Base-by-base conservation (phyloP, 1,140 invertebrate species). In the Ostrea edulis region DNA sequence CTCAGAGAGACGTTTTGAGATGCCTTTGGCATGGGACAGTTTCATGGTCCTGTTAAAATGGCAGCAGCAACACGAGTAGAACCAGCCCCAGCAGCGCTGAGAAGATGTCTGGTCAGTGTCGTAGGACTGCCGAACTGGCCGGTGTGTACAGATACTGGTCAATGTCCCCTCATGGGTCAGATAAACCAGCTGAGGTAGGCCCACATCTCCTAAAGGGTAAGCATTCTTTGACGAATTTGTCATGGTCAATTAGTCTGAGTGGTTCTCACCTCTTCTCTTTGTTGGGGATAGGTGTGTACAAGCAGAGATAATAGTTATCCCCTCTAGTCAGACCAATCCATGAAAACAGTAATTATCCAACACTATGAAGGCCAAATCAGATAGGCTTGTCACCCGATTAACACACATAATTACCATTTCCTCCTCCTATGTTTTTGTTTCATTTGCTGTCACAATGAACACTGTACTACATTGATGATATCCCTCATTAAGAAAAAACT, bases 1-100 rank as follows among this genome's bases (percentile, higher is more conserved):
- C 89, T 87, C 89, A 12, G 89, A 90, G 8, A 90, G 22, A 35
- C 89, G 29, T 65, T 90, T 88, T 14, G 89, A 88, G 52, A 90
- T 88, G n/a, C 89, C 87, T 85, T 90, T 90, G 22, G 89, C 87
- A 90, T 90, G 87, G 54, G 89, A 87, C 20, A 90, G 81, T 88
- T 87, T 90, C 84, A 90, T 88, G 52, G 54, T 88, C 71, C 84
- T 86, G 25, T 85, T 86, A 65, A 71, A 84, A 54, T 84, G 71
- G 65, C 85, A 88, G 35, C 87, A 81, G n/a, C 87, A 88, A 58
- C 87, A 90, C 25, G 52, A 86, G 65, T 85, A 53, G 77, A 81
- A 68, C 86, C 87, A 89, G 17, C 68, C 71, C 53, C 65, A 84
- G 8, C 25, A 54, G 77, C 51, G 29, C 11, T 85, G 82, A 7